A percentile compares a stretch with the other conserved stretches of the same genome.
These are phyloP conservation scores for Callospermophilus lateralis DNA, from an alignment of 2,113 vertebrate species.

Conservation along the genomic window DNA sequence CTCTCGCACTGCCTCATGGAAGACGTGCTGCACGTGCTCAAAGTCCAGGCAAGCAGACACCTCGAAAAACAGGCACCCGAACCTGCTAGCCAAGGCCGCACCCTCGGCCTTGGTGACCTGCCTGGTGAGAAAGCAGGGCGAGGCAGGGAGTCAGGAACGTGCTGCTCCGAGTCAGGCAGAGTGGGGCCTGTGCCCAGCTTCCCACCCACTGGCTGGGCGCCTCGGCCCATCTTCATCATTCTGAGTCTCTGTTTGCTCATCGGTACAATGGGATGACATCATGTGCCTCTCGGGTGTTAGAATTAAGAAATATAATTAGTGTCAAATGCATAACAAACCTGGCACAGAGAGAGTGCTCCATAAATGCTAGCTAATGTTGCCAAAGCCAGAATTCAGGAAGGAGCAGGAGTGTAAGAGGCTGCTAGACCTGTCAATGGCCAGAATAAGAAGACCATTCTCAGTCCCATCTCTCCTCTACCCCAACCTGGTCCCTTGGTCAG, in stretches of 20 bases:
- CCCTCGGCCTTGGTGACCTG: constrained; percentile 93
- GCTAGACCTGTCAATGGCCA: neutral
- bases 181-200: neutral
- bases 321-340: neutral
- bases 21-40: constrained; percentile 89
- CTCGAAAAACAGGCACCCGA: constrained; percentile 92
- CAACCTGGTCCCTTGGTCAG: neutral
- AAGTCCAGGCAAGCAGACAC: constrained; percentile 95
- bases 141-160: neutral
- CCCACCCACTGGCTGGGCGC: neutral
- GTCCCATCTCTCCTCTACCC: neutral
- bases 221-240: neutral
- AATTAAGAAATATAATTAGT: neutral
- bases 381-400: neutral
- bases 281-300: neutral
- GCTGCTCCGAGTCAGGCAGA: neutral
- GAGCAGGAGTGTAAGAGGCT: neutral
- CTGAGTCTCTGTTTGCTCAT: neutral
- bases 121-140: constrained; percentile 79
- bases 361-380: neutral
- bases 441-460: neutral
- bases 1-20: constrained; percentile 92
- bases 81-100: constrained; percentile 88
- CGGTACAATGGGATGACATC: neutral
- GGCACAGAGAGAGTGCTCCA: neutral